Evolutionary conservation across 2,888 invertebrate species (phyloP), one percentile per base, ranked within the genome.

Genomic region (Drosophila macrospina): DNA sequence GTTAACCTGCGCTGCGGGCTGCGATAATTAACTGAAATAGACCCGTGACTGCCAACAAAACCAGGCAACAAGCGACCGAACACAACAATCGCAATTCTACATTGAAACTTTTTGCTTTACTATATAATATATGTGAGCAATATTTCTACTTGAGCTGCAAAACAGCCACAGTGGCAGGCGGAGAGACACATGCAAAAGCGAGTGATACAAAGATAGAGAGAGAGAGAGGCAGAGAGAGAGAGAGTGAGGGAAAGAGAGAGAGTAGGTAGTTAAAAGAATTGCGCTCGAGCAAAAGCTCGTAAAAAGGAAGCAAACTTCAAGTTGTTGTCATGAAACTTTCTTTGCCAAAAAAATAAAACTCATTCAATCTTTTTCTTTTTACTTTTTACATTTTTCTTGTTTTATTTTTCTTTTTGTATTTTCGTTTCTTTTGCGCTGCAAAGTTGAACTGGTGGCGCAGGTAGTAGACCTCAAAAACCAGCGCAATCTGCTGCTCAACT

Each of bases 21-120:
- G 88, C 86, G 83, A 88, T 84, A 84, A 83, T 83, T 83, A 83
- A 83, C 88, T 83, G 84, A 86, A 83, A 83, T 86, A 83, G 80
- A 83, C 88, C 88, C 83, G 88, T 83, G 82, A 79, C 81, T 79
- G 78, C 16, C 65, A 75, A 54, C 42, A 42, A 56, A 50, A n/a
- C 15, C 56, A 59, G 16, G 5, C 32, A 45, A 37, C 13, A 47
- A 73, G 48, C 47, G 44, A 61, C 39, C 50, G 39, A 52, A 24
- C 39, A 59, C 50, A 65, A 34, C 60, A 69, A 56, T 45, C 51
- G 37, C 52, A 68, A 68, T 68, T 69, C 64, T 55, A 69, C 48
- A 78, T 60, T 65, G 42, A 48, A n/a, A n/a, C n/a, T n/a, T n/a
- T n/a, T n/a, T 55, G 44, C 37, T 47, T 62, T 42, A 34, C 69